Evolutionary conservation across 2,113 vertebrate species (phyloP), one percentile per base, ranked within the genome.

Genomic region (Upupa epops): DNA sequence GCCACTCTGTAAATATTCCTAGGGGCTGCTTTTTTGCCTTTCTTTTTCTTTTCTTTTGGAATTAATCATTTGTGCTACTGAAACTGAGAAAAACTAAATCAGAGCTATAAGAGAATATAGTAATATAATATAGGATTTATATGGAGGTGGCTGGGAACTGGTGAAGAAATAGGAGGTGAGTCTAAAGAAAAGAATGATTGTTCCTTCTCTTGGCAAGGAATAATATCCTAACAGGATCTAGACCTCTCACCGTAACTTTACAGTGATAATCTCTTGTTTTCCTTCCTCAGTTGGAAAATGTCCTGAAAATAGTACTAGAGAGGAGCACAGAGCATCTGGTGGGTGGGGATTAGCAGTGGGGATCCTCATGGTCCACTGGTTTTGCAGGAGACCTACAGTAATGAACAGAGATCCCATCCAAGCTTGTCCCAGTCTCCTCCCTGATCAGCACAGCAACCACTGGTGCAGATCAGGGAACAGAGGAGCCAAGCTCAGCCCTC

Each of bases 101-200:
- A 93, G 68, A 93, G 10, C 63, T 91, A 54, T 96, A 93, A 96
- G 75, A 95, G 83, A 93, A 71, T 66, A 95, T 96, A 96, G 94
- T 97, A 93, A 97, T 96, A 95, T 95, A 97, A 93, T 96, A 96
- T 95, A 96, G 95, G 59, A 84, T 86, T 51, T 94, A 94, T 92
- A 89, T 83, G 87, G 89, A 86, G 36, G 31, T 80, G 74, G 45
- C n/a, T 74, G 31, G 55, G 80, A 92, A 80, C 58, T 93, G 65
- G 54, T 49, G 56, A 89, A 94, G 36, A 89, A 86, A 73, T 10
- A 20, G 59, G 56, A 88, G 46, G n/a, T 82, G 51, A 92, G 34
- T 75, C 28, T 71, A 64, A 84, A 86, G 66, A 63, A 77, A 9
- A 65, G 65, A 84, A 80, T 85, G 73, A 92, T 64, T 6, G 25